Conservation (phyloP, 1,140 invertebrate species). For the Neodiprion lecontei region DNA sequence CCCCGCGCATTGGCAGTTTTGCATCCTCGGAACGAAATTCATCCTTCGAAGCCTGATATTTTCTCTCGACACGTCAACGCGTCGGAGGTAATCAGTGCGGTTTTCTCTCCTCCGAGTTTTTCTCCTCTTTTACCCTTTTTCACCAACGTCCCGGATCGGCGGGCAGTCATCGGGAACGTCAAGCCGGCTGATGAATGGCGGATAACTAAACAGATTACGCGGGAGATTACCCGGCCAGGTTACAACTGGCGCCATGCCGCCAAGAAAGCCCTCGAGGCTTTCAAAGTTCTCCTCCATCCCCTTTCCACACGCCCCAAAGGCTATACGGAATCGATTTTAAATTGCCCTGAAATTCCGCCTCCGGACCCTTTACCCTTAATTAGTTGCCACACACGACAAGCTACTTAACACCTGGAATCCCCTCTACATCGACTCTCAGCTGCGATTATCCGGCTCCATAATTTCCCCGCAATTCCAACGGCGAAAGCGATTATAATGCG, state of each 20-base stretch:
- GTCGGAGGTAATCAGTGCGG: not conserved
- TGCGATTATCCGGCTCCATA: too few relatives aligned
- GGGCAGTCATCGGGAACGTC: too few relatives aligned
- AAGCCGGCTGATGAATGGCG: not conserved
- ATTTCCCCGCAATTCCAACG: too few relatives aligned
- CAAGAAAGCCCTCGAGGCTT: not conserved
- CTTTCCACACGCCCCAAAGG: not conserved
- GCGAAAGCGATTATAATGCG: too few relatives aligned
- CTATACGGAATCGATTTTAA: not conserved
- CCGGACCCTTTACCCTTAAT: not conserved
- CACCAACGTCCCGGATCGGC: too few relatives aligned
- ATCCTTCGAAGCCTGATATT: too few relatives aligned
- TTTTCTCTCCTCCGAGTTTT: not conserved
- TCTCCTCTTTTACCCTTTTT: too few relatives aligned
- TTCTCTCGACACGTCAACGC: too few relatives aligned
- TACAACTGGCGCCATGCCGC: slow-evolving; percentile 1
- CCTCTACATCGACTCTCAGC: too few relatives aligned
- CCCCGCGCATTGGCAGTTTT: too few relatives aligned
- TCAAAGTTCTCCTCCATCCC: not conserved
- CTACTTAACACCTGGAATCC: too few relatives aligned
- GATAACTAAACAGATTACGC: not conserved
- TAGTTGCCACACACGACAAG: not conserved
- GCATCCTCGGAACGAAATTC: too few relatives aligned
- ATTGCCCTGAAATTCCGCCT: not conserved
- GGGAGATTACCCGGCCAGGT: not conserved